Conservation (phyloP, 1,140 invertebrate species). For the Drosophila neocordata region DNA sequence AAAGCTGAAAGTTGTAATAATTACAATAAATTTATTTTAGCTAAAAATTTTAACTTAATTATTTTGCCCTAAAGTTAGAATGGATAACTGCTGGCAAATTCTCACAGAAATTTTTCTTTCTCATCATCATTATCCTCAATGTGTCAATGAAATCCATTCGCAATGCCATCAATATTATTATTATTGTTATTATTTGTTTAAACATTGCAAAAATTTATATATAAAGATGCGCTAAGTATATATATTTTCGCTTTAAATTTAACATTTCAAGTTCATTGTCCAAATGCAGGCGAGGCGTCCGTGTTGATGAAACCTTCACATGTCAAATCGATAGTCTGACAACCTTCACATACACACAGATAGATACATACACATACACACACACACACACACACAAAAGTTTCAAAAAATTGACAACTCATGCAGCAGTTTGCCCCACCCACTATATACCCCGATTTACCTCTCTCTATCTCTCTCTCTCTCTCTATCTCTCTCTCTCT, state of each 20-base stretch:
- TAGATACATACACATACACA: too few species aligned
- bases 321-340: conserved; percentile 45
- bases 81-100: neutral
- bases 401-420: conserved; percentile 56
- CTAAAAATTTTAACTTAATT: conserved; percentile 40
- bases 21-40: conserved; percentile 35
- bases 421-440: conserved; percentile 27
- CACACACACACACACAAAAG: conserved; percentile 7
- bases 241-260: conserved; percentile 11
- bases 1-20: conserved; percentile 37
- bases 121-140: conserved; percentile 15
- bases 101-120: neutral
- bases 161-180: neutral
- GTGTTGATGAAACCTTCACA: conserved; percentile 41
- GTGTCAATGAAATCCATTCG: conserved; percentile 11
- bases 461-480: neutral
- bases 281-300: conserved; percentile 49
- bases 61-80: neutral
- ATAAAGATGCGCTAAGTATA: neutral
- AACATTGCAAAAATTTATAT: neutral
- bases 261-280: conserved; percentile 57
- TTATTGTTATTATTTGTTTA: neutral
- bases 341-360: conserved; percentile 35
- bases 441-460: neutral
- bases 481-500: neutral